phyloP scores from a whole-genome alignment of 2,113 vertebrate genomes.

The Eclectus roratus region DNA sequence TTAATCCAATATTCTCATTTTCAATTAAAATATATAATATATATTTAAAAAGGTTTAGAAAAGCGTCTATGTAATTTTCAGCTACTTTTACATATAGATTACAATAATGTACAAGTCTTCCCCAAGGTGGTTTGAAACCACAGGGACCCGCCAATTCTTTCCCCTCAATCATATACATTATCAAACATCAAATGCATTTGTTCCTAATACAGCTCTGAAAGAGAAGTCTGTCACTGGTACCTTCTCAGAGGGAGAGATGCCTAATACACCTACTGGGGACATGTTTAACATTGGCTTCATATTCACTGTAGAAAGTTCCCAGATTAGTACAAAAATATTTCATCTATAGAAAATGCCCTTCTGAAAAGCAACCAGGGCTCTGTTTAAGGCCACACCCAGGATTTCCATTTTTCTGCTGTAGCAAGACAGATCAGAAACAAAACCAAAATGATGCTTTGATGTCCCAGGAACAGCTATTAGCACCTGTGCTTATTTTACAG shows the following conservation, averaged over 20 bases:
- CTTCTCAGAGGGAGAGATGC: slow-evolving; percentile 34
- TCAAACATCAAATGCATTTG: slow-evolving; percentile 4
- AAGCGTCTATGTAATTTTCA: slow-evolving; percentile 76
- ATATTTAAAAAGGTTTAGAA: slow-evolving; percentile 75
- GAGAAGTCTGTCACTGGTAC: slow-evolving; percentile 7
- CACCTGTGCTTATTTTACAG: slow-evolving; percentile 57
- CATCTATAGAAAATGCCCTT: slow-evolving; percentile 74
- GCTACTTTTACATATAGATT: slow-evolving; percentile 71
- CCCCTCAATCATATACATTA: slow-evolving; percentile 1
- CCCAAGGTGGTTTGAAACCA: slow-evolving; percentile 37
- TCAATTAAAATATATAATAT: slow-evolving; percentile 72
- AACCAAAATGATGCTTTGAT: slow-evolving; percentile 5
- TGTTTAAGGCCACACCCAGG: slow-evolving; percentile 70
- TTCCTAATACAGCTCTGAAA: slow-evolving; percentile 8
- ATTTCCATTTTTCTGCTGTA: slow-evolving; percentile 48
- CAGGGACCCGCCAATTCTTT: slow-evolving; percentile 41
- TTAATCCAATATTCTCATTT: slow-evolving; percentile 63
- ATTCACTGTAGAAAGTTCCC: slow-evolving; percentile 59
- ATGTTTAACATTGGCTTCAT: slow-evolving; percentile 43
- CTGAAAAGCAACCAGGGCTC: slow-evolving; percentile 70
- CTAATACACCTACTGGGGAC: neutral
- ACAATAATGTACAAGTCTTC: slow-evolving; percentile 64
- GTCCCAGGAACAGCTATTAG: slow-evolving; percentile 59
- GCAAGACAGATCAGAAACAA: slow-evolving; percentile 50
- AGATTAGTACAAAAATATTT: slow-evolving; percentile 71